Percentiles rank a stretch among this genome's conserved stretches.
Evolutionary conservation across 2,113 vertebrate species (phyloP).

Genomic region (Mesoclemmys tuberculata): DNA sequence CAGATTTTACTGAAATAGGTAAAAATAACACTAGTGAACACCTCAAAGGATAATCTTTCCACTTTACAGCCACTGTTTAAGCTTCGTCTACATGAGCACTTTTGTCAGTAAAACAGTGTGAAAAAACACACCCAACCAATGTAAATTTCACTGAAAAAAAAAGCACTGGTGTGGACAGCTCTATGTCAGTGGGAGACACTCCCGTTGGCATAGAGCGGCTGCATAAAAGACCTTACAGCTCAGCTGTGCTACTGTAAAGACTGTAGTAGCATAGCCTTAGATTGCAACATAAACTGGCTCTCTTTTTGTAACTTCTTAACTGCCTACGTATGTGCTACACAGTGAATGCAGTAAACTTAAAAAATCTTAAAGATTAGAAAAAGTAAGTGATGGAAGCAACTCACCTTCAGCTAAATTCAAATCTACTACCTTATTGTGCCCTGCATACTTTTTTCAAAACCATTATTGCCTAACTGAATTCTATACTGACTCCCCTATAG

Average conservation of each 20-base stretch:
- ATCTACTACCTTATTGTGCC: neutral
- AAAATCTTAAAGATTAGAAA: neutral
- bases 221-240: too few relatives aligned
- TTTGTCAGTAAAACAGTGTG: too few relatives aligned
- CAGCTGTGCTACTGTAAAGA: too few relatives aligned
- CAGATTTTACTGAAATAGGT: conserved; percentile 71
- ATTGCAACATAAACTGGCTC: conserved; percentile 63
- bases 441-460: neutral
- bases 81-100: too few relatives aligned
- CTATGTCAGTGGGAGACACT: too few relatives aligned
- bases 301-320: conserved; percentile 56
- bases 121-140: too few relatives aligned
- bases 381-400: neutral
- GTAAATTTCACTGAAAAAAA: too few relatives aligned
- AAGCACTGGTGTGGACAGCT: too few relatives aligned
- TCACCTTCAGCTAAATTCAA: conserved; percentile 20
- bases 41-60: conserved; percentile 70
- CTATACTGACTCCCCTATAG: neutral
- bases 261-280: neutral
- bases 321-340: neutral
- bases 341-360: neutral
- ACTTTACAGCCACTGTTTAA: conserved; percentile 53
- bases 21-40: conserved; percentile 71
- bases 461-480: neutral
- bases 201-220: too few relatives aligned